Conservation (phyloP, 2,888 invertebrate species). For the Helobdella robusta region DNA sequence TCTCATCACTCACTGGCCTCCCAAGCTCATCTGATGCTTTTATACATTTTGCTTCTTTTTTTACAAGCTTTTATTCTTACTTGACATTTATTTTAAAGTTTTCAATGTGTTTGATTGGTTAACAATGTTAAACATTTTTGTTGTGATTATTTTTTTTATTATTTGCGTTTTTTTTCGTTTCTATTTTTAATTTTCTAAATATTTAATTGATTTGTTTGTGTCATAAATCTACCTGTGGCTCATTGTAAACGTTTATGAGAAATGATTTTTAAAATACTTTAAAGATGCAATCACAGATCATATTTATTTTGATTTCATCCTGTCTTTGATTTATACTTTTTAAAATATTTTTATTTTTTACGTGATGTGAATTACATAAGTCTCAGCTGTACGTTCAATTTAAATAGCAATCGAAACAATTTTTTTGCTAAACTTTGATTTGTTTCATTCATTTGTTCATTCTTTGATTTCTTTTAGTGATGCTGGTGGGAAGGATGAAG, state of each 20-base stretch:
- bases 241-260: background rate
- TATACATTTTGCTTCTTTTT: background rate
- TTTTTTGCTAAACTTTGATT: background rate
- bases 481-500: background rate
- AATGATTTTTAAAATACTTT: background rate
- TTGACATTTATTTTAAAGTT: too few species aligned
- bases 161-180: too few species aligned
- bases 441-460: background rate
- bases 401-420: constrained; percentile 1
- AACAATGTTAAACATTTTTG: too few species aligned
- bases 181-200: background rate
- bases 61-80: too few species aligned
- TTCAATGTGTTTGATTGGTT: too few species aligned
- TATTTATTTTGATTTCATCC: background rate
- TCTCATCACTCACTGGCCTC: background rate
- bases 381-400: background rate
- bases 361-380: background rate
- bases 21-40: background rate
- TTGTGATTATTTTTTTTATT: too few species aligned
- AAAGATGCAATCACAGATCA: background rate
- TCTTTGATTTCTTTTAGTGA: too few species aligned
- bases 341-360: background rate
- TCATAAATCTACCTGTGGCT: too few species aligned
- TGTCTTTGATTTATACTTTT: background rate
- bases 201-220: too few species aligned